Percentiles rank a stretch among this genome's conserved stretches.
Conservation (phyloP, 2,113 vertebrate genomes). For the Caretta caretta region DNA sequence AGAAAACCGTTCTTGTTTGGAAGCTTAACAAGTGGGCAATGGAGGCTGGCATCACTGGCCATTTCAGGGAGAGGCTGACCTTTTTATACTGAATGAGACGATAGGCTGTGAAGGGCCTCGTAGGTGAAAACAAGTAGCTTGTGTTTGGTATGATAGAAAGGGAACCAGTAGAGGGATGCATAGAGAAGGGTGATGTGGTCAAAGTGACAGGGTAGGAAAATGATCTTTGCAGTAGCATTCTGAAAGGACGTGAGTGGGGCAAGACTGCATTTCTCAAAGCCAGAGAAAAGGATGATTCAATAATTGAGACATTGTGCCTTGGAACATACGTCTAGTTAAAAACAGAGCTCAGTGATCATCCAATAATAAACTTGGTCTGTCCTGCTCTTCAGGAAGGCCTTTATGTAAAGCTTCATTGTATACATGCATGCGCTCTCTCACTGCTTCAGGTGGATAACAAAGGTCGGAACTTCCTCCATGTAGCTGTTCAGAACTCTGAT, state of each 20-base stretch:
- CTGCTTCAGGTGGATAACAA: constrained; percentile 94
- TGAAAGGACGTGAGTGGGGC: background rate
- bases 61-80: background rate
- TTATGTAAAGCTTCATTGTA: background rate
- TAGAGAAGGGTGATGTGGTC: background rate
- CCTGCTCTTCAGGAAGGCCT: background rate
- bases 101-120: background rate
- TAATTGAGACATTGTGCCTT: background rate
- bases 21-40: background rate
- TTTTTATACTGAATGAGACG: background rate
- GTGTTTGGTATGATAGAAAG: background rate
- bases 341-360: background rate
- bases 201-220: background rate
- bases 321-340: background rate
- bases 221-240: background rate
- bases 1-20: background rate
- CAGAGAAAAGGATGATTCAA: background rate
- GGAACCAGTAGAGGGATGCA: background rate
- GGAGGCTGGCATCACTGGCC: background rate
- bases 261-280: background rate
- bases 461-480: constrained; percentile 96
- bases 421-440: accelerated
- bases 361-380: background rate
- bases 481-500: constrained; percentile 95
- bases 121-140: background rate